phyloP scores from a whole-genome alignment of 2,113 vertebrate species.

The Channa argus region DNA sequence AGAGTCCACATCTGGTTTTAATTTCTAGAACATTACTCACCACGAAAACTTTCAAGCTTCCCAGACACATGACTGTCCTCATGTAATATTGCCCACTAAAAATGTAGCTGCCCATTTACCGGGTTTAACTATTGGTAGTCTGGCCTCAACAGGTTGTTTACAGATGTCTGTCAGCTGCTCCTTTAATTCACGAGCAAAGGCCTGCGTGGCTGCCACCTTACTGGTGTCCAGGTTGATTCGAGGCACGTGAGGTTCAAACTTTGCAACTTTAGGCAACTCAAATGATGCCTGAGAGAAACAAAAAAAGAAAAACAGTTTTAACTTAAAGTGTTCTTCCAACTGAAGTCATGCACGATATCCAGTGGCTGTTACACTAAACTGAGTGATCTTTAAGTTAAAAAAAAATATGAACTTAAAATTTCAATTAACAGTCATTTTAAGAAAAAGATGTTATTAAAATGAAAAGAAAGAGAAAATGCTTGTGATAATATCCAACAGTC shows the following conservation, averaged over 20 bases:
- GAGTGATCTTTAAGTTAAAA: no score
- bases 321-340: no score
- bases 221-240: conserved; percentile 72
- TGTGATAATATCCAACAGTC: no score
- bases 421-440: no score
- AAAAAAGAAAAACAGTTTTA: neutral
- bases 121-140: conserved; percentile 53
- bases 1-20: neutral
- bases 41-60: conserved; percentile 39
- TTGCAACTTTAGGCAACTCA: conserved; percentile 61
- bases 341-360: no score
- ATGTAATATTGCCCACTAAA: neutral
- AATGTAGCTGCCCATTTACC: conserved; percentile 45
- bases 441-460: no score
- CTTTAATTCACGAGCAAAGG: conserved; percentile 61
- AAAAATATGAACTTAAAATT: no score
- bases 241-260: conserved; percentile 70
- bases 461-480: neutral
- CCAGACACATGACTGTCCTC: neutral
- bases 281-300: conserved; percentile 57
- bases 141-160: conserved; percentile 65
- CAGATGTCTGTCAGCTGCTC: conserved; percentile 63
- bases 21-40: neutral
- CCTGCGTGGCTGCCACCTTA: conserved; percentile 53
- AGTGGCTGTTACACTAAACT: no score